Evolutionary conservation across 1,140 invertebrate genomes (phyloP).

Genomic region (Periplaneta americana): DNA sequence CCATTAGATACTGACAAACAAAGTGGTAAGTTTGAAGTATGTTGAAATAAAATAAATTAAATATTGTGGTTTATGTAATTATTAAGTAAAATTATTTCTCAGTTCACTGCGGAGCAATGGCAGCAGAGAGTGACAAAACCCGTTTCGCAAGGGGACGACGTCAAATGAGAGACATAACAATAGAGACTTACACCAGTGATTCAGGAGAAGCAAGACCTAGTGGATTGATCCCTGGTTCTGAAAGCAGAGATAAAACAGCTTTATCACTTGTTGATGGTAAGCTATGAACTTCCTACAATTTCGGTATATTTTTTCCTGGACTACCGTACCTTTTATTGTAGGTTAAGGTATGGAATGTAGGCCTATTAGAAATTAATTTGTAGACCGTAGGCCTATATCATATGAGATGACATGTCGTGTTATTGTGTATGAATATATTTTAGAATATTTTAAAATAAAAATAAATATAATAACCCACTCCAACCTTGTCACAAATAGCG

Average conservation of each 20-base stretch:
- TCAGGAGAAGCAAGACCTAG: neutral
- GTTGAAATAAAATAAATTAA: neutral
- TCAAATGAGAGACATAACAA: conserved; percentile 11
- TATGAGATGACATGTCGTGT: no score
- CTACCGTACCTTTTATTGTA: no score
- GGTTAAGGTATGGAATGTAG: no score
- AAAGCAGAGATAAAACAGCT: neutral
- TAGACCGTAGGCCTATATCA: no score
- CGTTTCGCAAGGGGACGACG: conserved; percentile 7
- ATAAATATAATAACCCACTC: no score
- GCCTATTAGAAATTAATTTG: no score
- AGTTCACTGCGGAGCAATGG: conserved; percentile 10
- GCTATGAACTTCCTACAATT: no score
- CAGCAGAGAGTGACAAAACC: conserved; percentile 9
- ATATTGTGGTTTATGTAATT: neutral
- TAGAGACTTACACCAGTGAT: conserved; percentile 10
- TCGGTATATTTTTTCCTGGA: no score
- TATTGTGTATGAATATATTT: no score
- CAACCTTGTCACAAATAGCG: no score
- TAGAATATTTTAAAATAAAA: no score
- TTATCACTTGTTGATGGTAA: neutral
- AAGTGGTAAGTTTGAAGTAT: neutral
- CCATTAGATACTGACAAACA: neutral
- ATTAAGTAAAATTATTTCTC: neutral
- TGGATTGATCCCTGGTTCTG: conserved; percentile 1